These are phyloP conservation scores for Numenius arquata DNA, from an alignment of 2,113 vertebrate genomes.

Conservation along the genomic window DNA sequence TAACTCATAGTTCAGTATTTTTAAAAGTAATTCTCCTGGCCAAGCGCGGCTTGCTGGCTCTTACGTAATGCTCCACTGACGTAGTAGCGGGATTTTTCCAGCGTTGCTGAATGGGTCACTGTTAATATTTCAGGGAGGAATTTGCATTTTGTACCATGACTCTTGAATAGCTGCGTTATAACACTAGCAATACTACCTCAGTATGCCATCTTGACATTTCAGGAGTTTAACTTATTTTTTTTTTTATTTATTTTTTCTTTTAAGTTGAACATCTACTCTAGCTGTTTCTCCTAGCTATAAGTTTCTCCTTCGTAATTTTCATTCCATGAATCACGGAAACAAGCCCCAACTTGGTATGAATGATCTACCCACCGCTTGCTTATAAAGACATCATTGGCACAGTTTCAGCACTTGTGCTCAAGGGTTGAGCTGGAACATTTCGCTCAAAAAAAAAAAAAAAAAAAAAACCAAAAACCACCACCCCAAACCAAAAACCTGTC, in stretches of 20 bases:
- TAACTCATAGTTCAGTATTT: slow-evolving; percentile 17
- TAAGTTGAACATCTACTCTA: background rate
- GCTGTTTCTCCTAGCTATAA: background rate
- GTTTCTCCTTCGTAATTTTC: slow-evolving; percentile 3
- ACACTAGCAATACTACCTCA: background rate
- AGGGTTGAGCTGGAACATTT: slow-evolving; percentile 29
- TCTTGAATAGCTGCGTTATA: background rate
- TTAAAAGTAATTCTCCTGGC: slow-evolving; percentile 22
- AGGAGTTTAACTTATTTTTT: background rate
- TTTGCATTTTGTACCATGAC: background rate
- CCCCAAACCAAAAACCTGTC: background rate
- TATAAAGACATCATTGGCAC: background rate
- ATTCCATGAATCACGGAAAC: slow-evolving; percentile 13
- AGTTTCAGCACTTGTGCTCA: background rate
- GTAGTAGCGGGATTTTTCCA: background rate
- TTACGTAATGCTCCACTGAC: slow-evolving; percentile 11
- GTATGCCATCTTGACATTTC: background rate
- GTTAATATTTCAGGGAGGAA: background rate
- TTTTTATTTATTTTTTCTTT: background rate
- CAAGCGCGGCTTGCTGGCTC: background rate
- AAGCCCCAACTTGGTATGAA: background rate
- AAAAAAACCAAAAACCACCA: too few relatives aligned
- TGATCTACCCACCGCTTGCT: background rate
- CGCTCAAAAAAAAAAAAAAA: background rate
- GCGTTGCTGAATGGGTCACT: background rate